Conservation (phyloP, 1,140 invertebrate species). For the Drosophila littoralis region DNA sequence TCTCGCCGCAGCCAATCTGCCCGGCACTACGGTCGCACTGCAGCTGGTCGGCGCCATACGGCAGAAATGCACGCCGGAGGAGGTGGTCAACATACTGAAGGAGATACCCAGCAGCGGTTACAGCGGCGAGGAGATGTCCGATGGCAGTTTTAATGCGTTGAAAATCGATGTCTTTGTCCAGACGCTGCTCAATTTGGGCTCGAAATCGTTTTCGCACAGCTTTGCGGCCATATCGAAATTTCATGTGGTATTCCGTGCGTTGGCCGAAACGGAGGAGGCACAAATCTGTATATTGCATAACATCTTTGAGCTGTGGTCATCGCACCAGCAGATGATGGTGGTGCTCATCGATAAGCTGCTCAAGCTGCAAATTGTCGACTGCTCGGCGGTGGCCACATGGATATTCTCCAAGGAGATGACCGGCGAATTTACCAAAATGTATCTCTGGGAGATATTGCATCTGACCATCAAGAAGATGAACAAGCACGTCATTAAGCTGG, state of each 20-base stretch:
- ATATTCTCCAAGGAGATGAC: constrained; percentile 99
- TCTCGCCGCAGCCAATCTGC: constrained; percentile 88
- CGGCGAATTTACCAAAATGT: constrained; percentile 96
- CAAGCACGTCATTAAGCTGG: constrained; percentile 95
- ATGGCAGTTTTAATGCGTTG: constrained; percentile 92
- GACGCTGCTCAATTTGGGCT: constrained; percentile 95
- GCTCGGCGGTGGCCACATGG: constrained; percentile 98
- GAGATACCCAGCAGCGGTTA: constrained; percentile 93
- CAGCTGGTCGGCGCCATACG: constrained; percentile 94
- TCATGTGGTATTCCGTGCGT: constrained; percentile 95
- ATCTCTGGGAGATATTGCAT: constrained; percentile 99
- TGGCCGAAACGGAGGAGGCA: constrained; percentile 97
- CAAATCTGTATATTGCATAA: constrained; percentile 97
- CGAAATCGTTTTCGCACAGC: constrained; percentile 98
- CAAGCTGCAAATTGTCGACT: constrained; percentile 98
- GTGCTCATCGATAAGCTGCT: constrained; percentile 98
- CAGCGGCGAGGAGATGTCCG: constrained; percentile 88
- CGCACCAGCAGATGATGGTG: constrained; percentile 98
- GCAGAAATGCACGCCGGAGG: constrained; percentile 94
- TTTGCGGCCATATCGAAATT: constrained; percentile 99
- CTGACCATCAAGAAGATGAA: constrained; percentile 98
- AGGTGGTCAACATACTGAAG: constrained; percentile 94
- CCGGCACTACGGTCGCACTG: constrained; percentile 93
- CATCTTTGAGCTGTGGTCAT: constrained; percentile 96
- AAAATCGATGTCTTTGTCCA: constrained; percentile 99